These are phyloP conservation scores for Menidia menidia DNA, from an alignment of 2,797 vertebrate species.

Conservation along the genomic window DNA sequence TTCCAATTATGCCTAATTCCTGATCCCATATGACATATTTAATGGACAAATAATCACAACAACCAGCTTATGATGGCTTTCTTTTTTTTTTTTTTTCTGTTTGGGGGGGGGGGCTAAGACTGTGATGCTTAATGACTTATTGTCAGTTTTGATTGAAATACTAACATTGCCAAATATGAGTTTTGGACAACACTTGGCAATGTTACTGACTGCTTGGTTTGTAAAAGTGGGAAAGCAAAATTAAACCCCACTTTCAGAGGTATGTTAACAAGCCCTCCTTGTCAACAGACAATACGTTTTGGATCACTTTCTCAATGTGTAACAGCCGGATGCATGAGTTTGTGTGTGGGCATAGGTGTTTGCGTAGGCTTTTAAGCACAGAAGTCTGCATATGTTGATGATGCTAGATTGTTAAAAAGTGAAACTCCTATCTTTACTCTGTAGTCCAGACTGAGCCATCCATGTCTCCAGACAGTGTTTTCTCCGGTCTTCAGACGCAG, in stretches of 20 bases:
- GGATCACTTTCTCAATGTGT: neutral
- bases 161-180: too few species aligned
- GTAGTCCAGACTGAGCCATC: constrained; percentile 89
- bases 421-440: constrained; percentile 82
- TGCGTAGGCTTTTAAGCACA: constrained; percentile 8
- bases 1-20: neutral
- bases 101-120: neutral
- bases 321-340: neutral
- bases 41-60: neutral
- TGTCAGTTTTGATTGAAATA: neutral
- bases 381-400: constrained; percentile 27
- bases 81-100: neutral
- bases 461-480: constrained; percentile 89
- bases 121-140: neutral
- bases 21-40: neutral
- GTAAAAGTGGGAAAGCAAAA: neutral
- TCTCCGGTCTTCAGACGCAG: constrained; percentile 91
- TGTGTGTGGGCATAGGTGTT: constrained; percentile 20
- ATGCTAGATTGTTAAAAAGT: constrained; percentile 9
- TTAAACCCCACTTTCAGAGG: neutral
- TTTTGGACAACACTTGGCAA: too few species aligned
- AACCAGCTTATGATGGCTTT: constrained; percentile 1
- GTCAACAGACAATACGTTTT: constrained; percentile 26
- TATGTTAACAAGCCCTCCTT: neutral
- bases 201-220: neutral